Base-by-base conservation (phyloP, 2,888 invertebrate genomes). In the Agrotis ipsilon region DNA sequence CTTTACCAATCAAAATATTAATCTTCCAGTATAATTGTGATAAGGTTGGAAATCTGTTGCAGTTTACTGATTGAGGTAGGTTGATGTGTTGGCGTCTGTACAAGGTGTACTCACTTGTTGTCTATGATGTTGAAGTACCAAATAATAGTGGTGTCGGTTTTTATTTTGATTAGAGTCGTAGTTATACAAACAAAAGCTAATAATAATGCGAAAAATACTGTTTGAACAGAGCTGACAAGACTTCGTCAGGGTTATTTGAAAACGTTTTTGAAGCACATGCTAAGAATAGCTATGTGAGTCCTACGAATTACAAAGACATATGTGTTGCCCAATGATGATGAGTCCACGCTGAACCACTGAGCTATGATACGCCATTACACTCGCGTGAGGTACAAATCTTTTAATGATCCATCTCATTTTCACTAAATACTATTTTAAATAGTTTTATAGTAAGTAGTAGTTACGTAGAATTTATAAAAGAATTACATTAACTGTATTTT, bases 261-360 rank as follows among this genome's bases (percentile, higher is more conserved):
- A 14, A 1, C 14, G 5, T 46, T 60, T 14, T 6, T 27, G 14
- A 9, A 27, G 1, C 13, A 27, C 4, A 0, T 1, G 11, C 11
- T 16, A 4, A 1, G 19, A 27, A 5, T 27, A 14, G 13, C 14
- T 0, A 9, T 9, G 1, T 3, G 45, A 13, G 1, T 43, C 0
- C 3, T 27, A 2, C 9, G 27, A 4, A 2, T 1, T 51, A 46
- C 55, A 13, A 0, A 0, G 39, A 74, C 48, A 3, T 0, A 0
- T 75, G 74, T 11, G 68, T 48, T 0, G 51, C 52, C 0, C 74
- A 59, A 68, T 74, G 75, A 74, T 39, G 39, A 39, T 2, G n/a
- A n/a, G 24, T 55, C 14, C 3, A 14, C 32, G 14, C 24, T 5
- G 1, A 16, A 6, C 5, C 19, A 16, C 6, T 11, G 27, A 54